These are phyloP conservation scores for Cyprinodon tularosa DNA, from an alignment of 2,113 vertebrate species.

Conservation along the genomic window DNA sequence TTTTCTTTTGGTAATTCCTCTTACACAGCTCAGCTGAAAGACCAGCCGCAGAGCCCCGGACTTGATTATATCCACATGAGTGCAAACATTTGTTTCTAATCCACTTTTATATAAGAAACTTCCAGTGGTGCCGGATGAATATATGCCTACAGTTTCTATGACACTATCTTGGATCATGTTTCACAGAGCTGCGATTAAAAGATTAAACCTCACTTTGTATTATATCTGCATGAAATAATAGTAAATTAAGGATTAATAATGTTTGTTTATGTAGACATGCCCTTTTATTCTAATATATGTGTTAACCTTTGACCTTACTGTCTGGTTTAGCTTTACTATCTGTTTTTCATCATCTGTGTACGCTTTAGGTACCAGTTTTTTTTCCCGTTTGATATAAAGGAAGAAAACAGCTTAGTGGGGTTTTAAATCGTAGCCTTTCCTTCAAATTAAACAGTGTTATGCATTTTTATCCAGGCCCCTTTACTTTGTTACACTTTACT, in stretches of 20 bases:
- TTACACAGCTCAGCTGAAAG: slow-evolving; percentile 70
- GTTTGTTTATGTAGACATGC: slow-evolving; percentile 24
- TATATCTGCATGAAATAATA: slow-evolving; percentile 31
- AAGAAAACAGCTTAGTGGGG: slow-evolving; percentile 37
- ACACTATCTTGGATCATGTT: slow-evolving; percentile 50
- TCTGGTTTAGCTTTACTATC: slow-evolving; percentile 55
- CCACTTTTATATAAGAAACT: slow-evolving; percentile 79
- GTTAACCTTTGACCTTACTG: slow-evolving; percentile 7
- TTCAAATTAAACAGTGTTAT: slow-evolving; percentile 45
- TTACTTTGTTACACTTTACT: not conserved
- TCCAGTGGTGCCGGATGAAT: slow-evolving; percentile 72
- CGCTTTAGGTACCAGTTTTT: slow-evolving; percentile 15
- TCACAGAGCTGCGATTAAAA: slow-evolving; percentile 28
- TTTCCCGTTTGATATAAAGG: slow-evolving; percentile 23
- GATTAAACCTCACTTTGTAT: slow-evolving; percentile 26
- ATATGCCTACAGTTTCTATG: slow-evolving; percentile 59
- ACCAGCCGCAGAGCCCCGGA: slow-evolving; percentile 66
- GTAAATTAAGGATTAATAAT: slow-evolving; percentile 11
- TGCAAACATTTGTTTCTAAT: slow-evolving; percentile 82
- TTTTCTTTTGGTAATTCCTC: slow-evolving; percentile 41
- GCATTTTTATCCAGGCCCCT: slow-evolving; percentile 6
- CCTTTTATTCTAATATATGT: slow-evolving; percentile 15
- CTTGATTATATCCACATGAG: slow-evolving; percentile 81
- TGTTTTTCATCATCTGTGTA: slow-evolving; percentile 27
- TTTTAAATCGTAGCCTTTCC: slow-evolving; percentile 62